Conservation (phyloP, 2,888 invertebrate species). For the Eilema caniola region DNA sequence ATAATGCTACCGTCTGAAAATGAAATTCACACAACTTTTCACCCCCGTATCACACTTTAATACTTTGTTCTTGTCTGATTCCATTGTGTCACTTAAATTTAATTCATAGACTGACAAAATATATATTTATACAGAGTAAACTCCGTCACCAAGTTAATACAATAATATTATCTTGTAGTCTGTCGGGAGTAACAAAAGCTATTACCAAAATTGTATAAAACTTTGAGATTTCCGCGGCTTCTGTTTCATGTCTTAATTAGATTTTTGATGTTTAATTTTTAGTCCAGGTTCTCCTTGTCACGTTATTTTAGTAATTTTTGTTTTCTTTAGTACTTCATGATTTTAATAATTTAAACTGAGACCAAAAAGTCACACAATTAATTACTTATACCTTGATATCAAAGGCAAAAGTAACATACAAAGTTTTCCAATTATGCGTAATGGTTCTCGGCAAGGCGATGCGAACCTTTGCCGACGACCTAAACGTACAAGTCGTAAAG, state of each 20-base stretch:
- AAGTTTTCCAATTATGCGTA: too few relatives aligned
- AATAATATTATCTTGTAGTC: conserved; percentile 12
- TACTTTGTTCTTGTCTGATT: conserved; percentile 7
- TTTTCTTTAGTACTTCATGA: too few relatives aligned
- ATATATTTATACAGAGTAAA: conserved; percentile 13
- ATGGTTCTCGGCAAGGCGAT: too few relatives aligned
- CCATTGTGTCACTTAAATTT: conserved; percentile 12
- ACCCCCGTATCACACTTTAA: not conserved
- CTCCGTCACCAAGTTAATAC: conserved; percentile 10
- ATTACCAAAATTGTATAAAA: conserved; percentile 16
- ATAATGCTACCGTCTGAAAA: not conserved
- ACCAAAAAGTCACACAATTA: too few relatives aligned
- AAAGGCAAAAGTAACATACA: too few relatives aligned
- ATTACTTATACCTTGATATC: too few relatives aligned
- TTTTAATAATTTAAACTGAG: too few relatives aligned
- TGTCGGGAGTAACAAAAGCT: conserved; percentile 10
- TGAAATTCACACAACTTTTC: not conserved
- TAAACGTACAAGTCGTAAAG: not conserved
- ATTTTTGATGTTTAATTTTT: not conserved
- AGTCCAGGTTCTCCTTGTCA: not conserved
- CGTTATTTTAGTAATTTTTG: not conserved
- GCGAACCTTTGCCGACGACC: too few relatives aligned
- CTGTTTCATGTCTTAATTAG: not conserved
- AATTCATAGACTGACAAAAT: conserved; percentile 11
- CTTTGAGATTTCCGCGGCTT: not conserved